Percentiles rank a stretch among this genome's conserved stretches.
Conservation (phyloP, 2,888 invertebrate species). For the Empis stercorea region DNA sequence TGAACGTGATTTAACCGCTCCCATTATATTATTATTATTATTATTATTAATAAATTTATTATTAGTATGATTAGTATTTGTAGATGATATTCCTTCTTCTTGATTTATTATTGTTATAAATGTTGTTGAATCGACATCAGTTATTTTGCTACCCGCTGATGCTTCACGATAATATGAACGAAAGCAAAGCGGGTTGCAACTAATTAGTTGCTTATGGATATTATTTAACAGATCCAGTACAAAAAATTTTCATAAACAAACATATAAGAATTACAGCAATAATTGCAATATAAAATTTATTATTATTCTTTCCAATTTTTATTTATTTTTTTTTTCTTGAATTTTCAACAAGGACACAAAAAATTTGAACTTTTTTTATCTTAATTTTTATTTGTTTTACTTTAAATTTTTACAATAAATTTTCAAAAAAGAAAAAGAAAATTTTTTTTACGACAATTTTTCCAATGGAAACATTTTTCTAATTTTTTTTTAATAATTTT, state of each 20-base stretch:
- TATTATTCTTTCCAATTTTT: too few species aligned
- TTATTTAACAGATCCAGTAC: conserved; percentile 34
- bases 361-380: too few species aligned
- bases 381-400: too few species aligned
- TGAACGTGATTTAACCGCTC: conserved; percentile 31
- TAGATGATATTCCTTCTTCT: not conserved
- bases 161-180: conserved; percentile 9
- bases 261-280: too few species aligned
- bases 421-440: too few species aligned
- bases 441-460: not conserved
- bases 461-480: not conserved
- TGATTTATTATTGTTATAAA: conserved; percentile 7
- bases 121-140: conserved; percentile 8
- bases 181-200: conserved; percentile 32
- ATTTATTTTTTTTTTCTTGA: too few species aligned
- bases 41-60: not conserved
- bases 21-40: conserved; percentile 23
- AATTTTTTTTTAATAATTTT: not conserved
- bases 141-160: conserved; percentile 29
- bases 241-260: not conserved
- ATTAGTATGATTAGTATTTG: not conserved
- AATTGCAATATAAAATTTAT: too few species aligned
- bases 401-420: too few species aligned
- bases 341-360: too few species aligned
- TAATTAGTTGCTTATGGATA: conserved; percentile 35